Evolutionary conservation across 2,113 vertebrate species (phyloP).

Genomic region (Aldabrachelys gigantea): DNA sequence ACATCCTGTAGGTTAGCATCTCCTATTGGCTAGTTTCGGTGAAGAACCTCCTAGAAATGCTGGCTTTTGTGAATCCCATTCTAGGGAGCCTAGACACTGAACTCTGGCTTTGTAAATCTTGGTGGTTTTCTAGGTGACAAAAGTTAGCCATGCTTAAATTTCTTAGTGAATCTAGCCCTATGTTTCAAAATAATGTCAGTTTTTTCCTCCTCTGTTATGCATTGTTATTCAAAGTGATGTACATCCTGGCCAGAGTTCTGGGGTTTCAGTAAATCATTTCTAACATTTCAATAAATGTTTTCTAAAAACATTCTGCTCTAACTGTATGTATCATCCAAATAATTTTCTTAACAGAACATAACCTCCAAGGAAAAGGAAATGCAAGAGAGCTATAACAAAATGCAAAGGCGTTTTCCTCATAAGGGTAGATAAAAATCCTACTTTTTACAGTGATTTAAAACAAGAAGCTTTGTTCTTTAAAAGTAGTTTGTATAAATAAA

Average conservation of each 20-base stretch:
- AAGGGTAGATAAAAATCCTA: neutral
- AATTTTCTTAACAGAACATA: neutral
- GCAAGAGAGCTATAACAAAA: neutral
- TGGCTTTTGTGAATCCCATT: neutral
- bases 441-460: neutral
- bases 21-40: neutral
- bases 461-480: neutral
- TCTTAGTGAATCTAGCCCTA: neutral
- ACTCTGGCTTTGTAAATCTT: neutral
- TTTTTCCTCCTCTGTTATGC: neutral
- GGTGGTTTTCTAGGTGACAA: neutral
- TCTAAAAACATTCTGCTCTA: neutral
- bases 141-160: neutral
- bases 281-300: neutral
- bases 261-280: neutral
- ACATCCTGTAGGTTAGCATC: neutral
- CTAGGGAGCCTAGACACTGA: neutral
- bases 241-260: fast-evolving
- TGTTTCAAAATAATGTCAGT: neutral
- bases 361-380: neutral
- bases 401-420: neutral
- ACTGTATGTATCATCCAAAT: neutral
- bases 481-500: neutral
- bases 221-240: neutral
- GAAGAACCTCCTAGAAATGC: neutral